Base-by-base conservation (phyloP, 1,140 invertebrate species). In the Drosophila triauraria region DNA sequence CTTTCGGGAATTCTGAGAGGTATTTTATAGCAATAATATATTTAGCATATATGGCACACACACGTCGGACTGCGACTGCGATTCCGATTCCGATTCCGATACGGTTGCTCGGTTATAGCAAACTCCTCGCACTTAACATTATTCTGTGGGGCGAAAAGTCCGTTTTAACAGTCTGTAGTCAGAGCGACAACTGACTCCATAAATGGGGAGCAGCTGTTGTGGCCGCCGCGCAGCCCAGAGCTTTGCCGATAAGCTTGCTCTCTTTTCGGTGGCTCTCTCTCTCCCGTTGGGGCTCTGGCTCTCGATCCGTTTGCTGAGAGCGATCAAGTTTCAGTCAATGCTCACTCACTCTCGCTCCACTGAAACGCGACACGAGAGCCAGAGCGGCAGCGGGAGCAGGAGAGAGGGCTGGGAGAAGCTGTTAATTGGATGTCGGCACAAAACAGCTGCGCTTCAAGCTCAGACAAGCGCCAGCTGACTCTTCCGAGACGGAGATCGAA, bases 181-280 rank as follows among this genome's bases (percentile, higher is more conserved):
- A 35, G 46, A 46, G 56, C 78, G 53, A 84, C 81, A 75, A 88
- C 64, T 90, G 84, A 75, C 81, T 88, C 84, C 84, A 78, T 88
- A 88, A 84, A 88, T 88, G 84, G 85, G 53, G 74, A 88, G 84
- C 84, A 88, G 84, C 84, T 88, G 84, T 90, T 88, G 85, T 60
- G 50, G 63, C 53, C 32, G 47, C 46, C 38, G 35, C 82, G 63
- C 53, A 48, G 47, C 46, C 38, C 23, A 86, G 82, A 64, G 63
- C 65, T 72, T 60, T 53, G 61, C 30, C 25, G 72, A 46, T 43
- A 68, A 72, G 67, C 68, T 72, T 13, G 47, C 70, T 44, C 27
- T 42, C 62, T 38, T 10, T 9, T n/a, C 0, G n/a, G n/a, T 15
- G 43, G 13, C 53, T 47, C 35, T 56, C 65, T 44, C 13, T 30